phyloP scores from a whole-genome alignment of 2,113 vertebrate genomes.

The Rattus rattus region DNA sequence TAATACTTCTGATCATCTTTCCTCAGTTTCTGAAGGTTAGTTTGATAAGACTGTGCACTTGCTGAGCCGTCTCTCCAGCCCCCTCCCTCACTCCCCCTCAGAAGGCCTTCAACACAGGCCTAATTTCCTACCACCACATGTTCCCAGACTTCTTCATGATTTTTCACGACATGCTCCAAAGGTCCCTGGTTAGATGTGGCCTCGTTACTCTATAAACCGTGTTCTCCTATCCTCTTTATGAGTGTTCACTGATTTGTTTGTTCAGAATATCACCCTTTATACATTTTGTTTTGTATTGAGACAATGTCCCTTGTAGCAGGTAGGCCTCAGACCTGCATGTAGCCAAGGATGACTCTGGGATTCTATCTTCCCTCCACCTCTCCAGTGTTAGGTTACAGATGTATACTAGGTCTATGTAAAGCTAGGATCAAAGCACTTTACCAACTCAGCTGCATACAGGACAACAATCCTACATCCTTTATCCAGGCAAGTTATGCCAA shows the following conservation, averaged over 20 bases:
- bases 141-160: slow-evolving; percentile 14
- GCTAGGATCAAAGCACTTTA: background rate
- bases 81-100: background rate
- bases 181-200: background rate
- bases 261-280: background rate
- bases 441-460: background rate
- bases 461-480: background rate
- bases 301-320: background rate
- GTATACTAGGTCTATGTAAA: background rate
- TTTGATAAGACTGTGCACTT: slow-evolving; percentile 17
- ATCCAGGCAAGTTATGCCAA: slow-evolving; percentile 33
- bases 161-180: slow-evolving; percentile 19
- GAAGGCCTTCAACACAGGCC: background rate
- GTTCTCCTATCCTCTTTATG: background rate
- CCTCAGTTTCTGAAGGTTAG: background rate
- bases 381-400: background rate
- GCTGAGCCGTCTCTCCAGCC: background rate
- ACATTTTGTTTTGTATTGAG: background rate
- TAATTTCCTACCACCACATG: slow-evolving; percentile 8
- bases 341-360: background rate
- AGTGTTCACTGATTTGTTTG: slow-evolving; percentile 3
- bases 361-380: background rate
- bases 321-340: background rate
- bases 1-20: background rate
- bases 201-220: background rate